Evolutionary conservation across 1,140 invertebrate genomes (phyloP), one percentile per base, ranked within the genome.

Genomic region (Nasonia vitripennis): DNA sequence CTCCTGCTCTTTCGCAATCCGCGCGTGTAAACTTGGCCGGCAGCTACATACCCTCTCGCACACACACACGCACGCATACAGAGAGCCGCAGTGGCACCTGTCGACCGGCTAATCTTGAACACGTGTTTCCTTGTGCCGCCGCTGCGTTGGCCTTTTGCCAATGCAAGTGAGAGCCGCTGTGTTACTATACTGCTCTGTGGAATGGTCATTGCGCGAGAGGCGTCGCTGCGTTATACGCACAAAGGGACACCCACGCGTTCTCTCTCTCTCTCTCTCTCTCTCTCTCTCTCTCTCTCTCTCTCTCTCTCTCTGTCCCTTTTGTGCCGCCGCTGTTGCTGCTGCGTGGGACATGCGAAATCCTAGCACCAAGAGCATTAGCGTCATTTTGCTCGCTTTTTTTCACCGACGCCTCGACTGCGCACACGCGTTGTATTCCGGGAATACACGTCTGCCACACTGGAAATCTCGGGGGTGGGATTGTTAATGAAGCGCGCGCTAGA

Each of bases 81-180:
- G 27, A 34, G 34, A 67, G 62, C n/a, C 41, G 85, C 88, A 87
- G 88, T 90, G 88, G 90, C 91, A 92, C 91, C 91, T 92, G 91
- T 92, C 91, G 88, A 81, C 86, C 88, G 87, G 90, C 89, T 92
- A 91, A 92, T 91, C 91, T 92, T 89, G 89, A 92, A 92, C 91
- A 92, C 89, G 90, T 92, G 91, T 92, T 91, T 90, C 90, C 90
- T 91, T 91, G 88, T 91, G 88, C 37, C 45, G 6, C 45, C 2
- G 62, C 27, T n/a, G 34, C 45, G 27, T 88, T 92, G 91, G 91
- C 91, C 85, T 81, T 41, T 34, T 88, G 91, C 91, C 91, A 92
- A 89, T 88, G 83, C 87, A 85, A 77, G 77, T 78, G 87, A 86
- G 83, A 51, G 78, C 81, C 88, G 88, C 87, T 83, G 79, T 83